These are phyloP conservation scores for Cardiocondyla obscurior DNA, from an alignment of 1,140 invertebrate genomes.

Conservation along the genomic window DNA sequence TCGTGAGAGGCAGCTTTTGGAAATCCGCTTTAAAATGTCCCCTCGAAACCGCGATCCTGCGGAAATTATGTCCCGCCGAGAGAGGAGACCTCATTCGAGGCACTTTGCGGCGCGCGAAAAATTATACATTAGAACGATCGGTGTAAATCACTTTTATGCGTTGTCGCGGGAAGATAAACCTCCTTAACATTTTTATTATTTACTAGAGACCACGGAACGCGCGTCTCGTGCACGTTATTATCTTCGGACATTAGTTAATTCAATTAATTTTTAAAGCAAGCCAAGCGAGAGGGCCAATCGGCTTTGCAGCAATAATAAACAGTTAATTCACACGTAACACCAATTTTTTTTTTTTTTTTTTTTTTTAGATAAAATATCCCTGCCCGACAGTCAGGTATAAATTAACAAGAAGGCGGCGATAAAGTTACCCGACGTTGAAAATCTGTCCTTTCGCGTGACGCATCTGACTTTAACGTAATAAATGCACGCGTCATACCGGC, in stretches of 20 bases:
- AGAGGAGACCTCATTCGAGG: not conserved
- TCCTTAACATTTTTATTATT: not conserved
- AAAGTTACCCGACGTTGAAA: conserved; percentile 18
- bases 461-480: conserved; percentile 29
- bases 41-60: not conserved
- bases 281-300: too few relatives aligned
- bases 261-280: too few relatives aligned
- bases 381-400: not conserved
- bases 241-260: too few relatives aligned
- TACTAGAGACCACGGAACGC: too few relatives aligned
- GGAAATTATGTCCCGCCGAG: not conserved
- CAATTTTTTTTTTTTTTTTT: too few relatives aligned
- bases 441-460: not conserved
- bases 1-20: conserved; percentile 52
- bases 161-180: not conserved
- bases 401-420: not conserved
- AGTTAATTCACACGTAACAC: too few relatives aligned
- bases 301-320: too few relatives aligned
- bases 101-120: not conserved
- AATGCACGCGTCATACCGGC: not conserved
- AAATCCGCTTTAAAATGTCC: conserved; percentile 34
- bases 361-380: too few relatives aligned
- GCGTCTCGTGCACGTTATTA: too few relatives aligned
- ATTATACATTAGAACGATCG: not conserved
- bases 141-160: not conserved